Evolutionary conservation across 92 coral and sea anemone species (phyloP).

Genomic region (Porites cylindrica): DNA sequence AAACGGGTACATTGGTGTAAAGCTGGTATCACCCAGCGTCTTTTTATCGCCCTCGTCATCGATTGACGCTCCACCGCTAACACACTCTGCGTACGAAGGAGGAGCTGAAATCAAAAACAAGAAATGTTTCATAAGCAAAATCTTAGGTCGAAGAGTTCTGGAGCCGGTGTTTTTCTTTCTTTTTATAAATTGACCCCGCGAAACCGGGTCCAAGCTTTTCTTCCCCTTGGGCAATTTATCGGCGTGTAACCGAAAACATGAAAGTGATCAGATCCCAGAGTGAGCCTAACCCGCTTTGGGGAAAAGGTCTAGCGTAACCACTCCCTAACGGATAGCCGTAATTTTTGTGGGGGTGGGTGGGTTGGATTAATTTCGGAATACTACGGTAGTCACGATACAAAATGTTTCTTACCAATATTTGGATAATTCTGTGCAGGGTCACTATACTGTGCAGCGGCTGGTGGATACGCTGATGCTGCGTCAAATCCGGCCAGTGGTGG

Average conservation of each 20-base stretch:
- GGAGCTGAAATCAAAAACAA: slow-evolving; percentile 71
- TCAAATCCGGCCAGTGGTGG: slow-evolving; percentile 20
- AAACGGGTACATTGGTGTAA: slow-evolving; percentile 93
- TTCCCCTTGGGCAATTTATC: too few species aligned
- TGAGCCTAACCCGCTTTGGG: too few species aligned
- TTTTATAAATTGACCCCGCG: too few species aligned
- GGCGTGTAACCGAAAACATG: too few species aligned
- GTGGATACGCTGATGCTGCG: neutral
- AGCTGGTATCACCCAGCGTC: slow-evolving; percentile 89
- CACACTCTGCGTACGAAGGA: slow-evolving; percentile 93
- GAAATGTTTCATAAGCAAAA: neutral
- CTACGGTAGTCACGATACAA: neutral
- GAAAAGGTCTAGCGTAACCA: too few species aligned
- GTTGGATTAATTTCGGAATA: neutral
- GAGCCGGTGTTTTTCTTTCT: too few species aligned
- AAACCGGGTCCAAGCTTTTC: too few species aligned
- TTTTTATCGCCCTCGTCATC: slow-evolving; percentile 74
- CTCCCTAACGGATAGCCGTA: too few species aligned
- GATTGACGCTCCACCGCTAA: slow-evolving; percentile 83
- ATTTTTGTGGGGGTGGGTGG: too few species aligned
- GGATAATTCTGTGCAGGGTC: slow-evolving; percentile 24
- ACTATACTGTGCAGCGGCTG: slow-evolving; percentile 1
- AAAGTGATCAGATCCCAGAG: too few species aligned
- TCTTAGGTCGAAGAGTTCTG: too few species aligned
- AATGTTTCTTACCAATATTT: slow-evolving; percentile 5